Percentiles rank a stretch among this genome's conserved stretches.
These are phyloP conservation scores for Porites lobata DNA, from an alignment of 92 coral and sea anemone species.

Conservation along the genomic window DNA sequence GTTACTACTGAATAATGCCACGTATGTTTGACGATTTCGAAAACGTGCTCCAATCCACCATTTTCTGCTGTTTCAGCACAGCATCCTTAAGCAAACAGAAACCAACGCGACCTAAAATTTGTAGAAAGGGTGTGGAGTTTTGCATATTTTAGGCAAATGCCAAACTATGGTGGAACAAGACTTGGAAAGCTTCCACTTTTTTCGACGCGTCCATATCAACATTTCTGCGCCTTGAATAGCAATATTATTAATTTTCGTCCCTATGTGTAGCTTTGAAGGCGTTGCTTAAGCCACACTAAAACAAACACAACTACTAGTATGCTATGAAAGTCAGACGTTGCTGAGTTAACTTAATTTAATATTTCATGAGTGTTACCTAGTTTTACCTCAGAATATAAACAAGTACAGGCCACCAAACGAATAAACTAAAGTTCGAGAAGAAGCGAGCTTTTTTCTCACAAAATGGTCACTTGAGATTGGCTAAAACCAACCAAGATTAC, in stretches of 20 bases:
- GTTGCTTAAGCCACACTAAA: not conserved
- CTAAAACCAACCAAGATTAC: not conserved
- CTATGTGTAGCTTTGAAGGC: not conserved
- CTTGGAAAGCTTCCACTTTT: constrained; percentile 14
- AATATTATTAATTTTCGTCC: constrained; percentile 1
- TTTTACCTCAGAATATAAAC: too few relatives aligned
- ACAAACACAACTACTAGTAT: not conserved
- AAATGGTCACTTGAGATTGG: not conserved
- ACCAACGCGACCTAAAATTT: not conserved
- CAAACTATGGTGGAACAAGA: not conserved
- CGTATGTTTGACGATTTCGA: not conserved
- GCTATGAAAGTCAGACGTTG: not conserved
- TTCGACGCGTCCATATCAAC: not conserved
- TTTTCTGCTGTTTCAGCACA: not conserved
- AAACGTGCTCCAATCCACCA: not conserved
- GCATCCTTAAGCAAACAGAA: not conserved
- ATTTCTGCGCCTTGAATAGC: not conserved
- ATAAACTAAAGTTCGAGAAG: not conserved
- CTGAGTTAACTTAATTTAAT: too few relatives aligned
- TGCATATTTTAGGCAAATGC: not conserved
- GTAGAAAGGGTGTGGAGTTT: constrained; percentile 5
- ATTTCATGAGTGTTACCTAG: not conserved
- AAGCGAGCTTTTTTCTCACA: not conserved
- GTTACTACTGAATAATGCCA: not conserved
- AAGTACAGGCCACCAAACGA: not conserved